phyloP scores from a whole-genome alignment of 2,113 vertebrate species.

The Malurus cyaneus region DNA sequence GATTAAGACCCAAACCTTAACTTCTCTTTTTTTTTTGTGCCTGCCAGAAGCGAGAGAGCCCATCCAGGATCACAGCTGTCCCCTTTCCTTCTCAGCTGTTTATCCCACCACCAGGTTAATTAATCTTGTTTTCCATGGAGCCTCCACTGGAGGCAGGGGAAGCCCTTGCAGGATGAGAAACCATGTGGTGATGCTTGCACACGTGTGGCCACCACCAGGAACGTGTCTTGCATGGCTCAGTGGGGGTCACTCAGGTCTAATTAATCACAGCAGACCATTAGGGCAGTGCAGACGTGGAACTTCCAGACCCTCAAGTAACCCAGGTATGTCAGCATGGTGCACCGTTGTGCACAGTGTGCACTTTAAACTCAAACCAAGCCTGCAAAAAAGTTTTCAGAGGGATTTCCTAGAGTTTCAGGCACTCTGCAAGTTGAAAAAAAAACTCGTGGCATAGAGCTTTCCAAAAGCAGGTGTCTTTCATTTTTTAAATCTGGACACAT shows the following conservation, averaged over 20 bases:
- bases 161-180: neutral
- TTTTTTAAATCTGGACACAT: neutral
- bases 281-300: neutral
- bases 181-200: neutral
- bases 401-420: neutral
- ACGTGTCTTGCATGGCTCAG: neutral
- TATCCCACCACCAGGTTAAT: neutral
- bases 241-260: neutral
- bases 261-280: neutral
- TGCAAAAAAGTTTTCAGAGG: neutral
- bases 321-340: accelerated
- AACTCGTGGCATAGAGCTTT: neutral
- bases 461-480: neutral
- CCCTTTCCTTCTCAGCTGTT: neutral
- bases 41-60: neutral
- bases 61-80: neutral
- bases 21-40: neutral
- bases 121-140: neutral
- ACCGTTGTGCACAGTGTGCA: neutral
- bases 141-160: neutral
- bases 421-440: neutral
- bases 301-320: neutral
- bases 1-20: neutral
- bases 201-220: neutral
- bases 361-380: neutral